Base-by-base conservation (phyloP, 2,797 vertebrate species). In the Meda fulgida region DNA sequence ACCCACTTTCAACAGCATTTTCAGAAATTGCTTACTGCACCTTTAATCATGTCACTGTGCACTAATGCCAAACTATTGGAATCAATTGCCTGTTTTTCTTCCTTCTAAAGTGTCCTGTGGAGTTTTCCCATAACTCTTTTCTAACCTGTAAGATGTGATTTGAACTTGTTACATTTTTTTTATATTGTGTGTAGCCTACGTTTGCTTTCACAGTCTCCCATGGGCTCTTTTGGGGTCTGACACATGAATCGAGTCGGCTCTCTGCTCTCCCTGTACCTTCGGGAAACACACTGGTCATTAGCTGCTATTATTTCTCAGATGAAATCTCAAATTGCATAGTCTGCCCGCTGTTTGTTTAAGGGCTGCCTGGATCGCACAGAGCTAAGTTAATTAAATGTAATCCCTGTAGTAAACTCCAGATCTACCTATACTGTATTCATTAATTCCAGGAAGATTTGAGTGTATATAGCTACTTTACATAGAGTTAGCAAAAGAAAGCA, bases 301-400 rank as follows among this genome's bases (percentile, higher is more conserved):
- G 34, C 26, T 10, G 72, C 53, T 77, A 55, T 40, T 53, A 51
- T 73, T 65, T 75, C 80, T 63, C 29, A 40, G 55, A 65, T 65
- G 18, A 83, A 83, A 83, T 43, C 40, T 70, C 29, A n/a, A 81
- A 65, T 29, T 13, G 19, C 14, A n/a, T 14, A 26, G 38, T n/a
- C 36, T 46, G 19, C 1, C 38, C 36, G 40, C 16, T 46, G 34
- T 67, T 38, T 67, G 72, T 23, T 53, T 48, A 13, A 31, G 26
- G 71, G 71, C 70, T 71, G 69, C 38, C 14, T 23, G 21, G 40
- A 65, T 53, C 9, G 9, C 8, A 75, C 8, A 51, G n/a, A 83
- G 55, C 70, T 73, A 51, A 46, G 11, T 46, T 60, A 0, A 29
- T 81, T 55, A 29, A 72, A 72, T 46, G 11, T 0, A 43, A 29